phyloP scores from a whole-genome alignment of 2,797 vertebrate species.

The Falco biarmicus region DNA sequence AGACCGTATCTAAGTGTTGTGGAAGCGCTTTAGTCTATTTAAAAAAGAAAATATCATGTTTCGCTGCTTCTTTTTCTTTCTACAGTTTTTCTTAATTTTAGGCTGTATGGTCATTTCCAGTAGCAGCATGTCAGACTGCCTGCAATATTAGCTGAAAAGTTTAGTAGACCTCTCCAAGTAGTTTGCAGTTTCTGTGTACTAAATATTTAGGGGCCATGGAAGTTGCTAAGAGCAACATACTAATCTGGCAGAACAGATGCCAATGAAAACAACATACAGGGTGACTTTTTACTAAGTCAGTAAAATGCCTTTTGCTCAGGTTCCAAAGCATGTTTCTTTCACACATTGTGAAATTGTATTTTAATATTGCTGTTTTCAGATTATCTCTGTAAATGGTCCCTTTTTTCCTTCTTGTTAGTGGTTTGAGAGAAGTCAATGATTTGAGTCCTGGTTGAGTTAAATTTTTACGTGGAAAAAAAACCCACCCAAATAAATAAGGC shows the following conservation, averaged over 20 bases:
- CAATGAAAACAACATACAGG: slow-evolving; percentile 64
- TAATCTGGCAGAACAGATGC: slow-evolving; percentile 63
- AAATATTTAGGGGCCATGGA: slow-evolving; percentile 58
- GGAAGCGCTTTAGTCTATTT: slow-evolving; percentile 66
- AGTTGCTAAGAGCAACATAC: slow-evolving; percentile 60
- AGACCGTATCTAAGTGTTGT: slow-evolving; percentile 69
- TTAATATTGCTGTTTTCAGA: slow-evolving; percentile 77
- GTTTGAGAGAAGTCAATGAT: slow-evolving; percentile 25
- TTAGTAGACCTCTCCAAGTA: slow-evolving; percentile 58
- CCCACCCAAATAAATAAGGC: not conserved
- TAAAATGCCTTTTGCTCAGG: slow-evolving; percentile 80
- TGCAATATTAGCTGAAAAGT: slow-evolving; percentile 60
- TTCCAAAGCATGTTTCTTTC: slow-evolving; percentile 77
- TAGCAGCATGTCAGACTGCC: slow-evolving; percentile 65
- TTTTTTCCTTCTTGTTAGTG: not conserved
- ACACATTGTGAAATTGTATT: slow-evolving; percentile 70
- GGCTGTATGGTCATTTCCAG: slow-evolving; percentile 40
- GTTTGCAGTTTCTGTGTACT: slow-evolving; percentile 57
- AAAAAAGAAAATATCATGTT: slow-evolving; percentile 37
- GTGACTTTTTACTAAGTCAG: slow-evolving; percentile 69
- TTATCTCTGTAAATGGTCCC: slow-evolving; percentile 66
- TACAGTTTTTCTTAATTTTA: slow-evolving; percentile 3
- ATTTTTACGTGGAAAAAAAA: not conserved
- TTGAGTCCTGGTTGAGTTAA: slow-evolving; percentile 20
- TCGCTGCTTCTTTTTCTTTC: slow-evolving; percentile 21